Evolutionary conservation across 2,797 vertebrate species (phyloP), one percentile per base, ranked within the genome.

Genomic region (Cirrhinus mrigala): DNA sequence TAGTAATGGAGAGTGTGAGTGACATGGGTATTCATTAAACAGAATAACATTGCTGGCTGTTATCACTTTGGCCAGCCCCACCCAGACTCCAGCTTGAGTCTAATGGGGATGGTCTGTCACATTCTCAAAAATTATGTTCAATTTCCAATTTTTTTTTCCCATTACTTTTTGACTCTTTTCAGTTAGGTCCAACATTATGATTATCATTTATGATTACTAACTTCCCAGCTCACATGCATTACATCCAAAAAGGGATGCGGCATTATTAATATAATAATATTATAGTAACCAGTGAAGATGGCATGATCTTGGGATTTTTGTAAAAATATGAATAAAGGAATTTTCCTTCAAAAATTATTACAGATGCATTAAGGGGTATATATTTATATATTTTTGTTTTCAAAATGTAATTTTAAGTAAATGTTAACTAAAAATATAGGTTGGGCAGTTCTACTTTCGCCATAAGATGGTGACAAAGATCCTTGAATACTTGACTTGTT

Each of bases 401-500:
- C 22, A 77, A 15, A 58, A 16, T 58, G 20, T 52, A 15, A 27
- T 75, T 75, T 56, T 37, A 14, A n/a, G 6, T 40, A 77, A n/a
- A n/a, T 58, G 11, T 76, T 20, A 58, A 58, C 22, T 6, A 40
- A 7, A 54, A 24, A n/a, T 22, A n/a, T 58, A 24, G 14, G 22
- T 44, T 18, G 14, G n/a, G 33, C 2, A 77, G 33, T 20, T 22
- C 15, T 48, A 5, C 2, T 69, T 58, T 44, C 33, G 68, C 87
- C 87, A 90, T 85, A 83, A 89, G 88, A 78, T 86, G 87, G 88
- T 87, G 74, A 87, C 74, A 87, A 48, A 88, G 82, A 70, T 66
- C 83, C 50, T 78, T 46, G 3, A 60, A 81, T 40, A 9, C 48
- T 83, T 60, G 58, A 60, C n/a, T 24, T 27, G 18, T 29, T 69